Evolutionary conservation across 1,140 invertebrate species (phyloP).

Genomic region (Ruditapes philippinarum): DNA sequence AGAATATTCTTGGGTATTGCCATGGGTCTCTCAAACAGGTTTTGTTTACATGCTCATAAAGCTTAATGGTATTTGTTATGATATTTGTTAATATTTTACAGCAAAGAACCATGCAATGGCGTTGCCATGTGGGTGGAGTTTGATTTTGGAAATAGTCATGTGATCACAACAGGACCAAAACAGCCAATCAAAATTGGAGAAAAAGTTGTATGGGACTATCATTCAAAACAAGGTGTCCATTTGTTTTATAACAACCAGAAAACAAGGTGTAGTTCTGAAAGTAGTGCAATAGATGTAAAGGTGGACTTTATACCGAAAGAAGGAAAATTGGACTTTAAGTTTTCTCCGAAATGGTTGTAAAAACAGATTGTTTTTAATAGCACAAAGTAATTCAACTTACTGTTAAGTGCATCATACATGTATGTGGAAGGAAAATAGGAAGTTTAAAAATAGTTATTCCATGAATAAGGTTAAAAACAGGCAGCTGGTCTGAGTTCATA

Average conservation of each 20-base stretch:
- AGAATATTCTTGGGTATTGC: too few species aligned
- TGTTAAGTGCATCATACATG: too few species aligned
- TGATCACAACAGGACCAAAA: slow-evolving; percentile 47
- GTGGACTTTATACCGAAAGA: slow-evolving; percentile 28
- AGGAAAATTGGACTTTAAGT: slow-evolving; percentile 32
- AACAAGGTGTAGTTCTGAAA: not conserved
- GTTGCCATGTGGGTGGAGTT: slow-evolving; percentile 63
- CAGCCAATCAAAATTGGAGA: slow-evolving; percentile 43
- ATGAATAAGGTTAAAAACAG: too few species aligned
- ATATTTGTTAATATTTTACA: not conserved
- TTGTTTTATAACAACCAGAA: slow-evolving; percentile 47
- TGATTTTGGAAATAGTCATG: slow-evolving; percentile 43
- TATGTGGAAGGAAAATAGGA: too few species aligned
- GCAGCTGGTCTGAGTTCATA: too few species aligned
- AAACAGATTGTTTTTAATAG: too few species aligned
- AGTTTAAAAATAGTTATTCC: too few species aligned
- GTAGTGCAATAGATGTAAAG: not conserved
- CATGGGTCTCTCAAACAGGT: too few species aligned
- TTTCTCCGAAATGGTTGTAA: slow-evolving; percentile 15
- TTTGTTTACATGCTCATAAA: too few species aligned
- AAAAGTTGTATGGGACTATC: slow-evolving; percentile 50
- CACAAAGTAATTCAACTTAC: too few species aligned
- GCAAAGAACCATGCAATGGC: slow-evolving; percentile 52
- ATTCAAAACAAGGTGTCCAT: slow-evolving; percentile 56
- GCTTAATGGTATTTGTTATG: too few species aligned